A percentile compares a stretch with the other conserved stretches of the same genome.
Conservation (phyloP, 2,113 vertebrate species). For the Vireo altiloquus region DNA sequence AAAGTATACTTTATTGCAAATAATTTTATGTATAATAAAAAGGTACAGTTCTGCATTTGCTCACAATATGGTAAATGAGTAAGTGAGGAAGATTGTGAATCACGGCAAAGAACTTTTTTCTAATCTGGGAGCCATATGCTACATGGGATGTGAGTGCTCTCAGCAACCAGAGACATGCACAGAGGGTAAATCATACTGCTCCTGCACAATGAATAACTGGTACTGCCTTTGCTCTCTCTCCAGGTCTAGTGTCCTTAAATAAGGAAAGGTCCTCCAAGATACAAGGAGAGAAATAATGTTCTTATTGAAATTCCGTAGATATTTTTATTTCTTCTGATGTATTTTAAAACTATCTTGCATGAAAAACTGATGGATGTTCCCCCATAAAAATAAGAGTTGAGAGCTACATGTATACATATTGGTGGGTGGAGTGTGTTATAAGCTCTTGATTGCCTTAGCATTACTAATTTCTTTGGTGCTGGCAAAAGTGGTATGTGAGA, state of each 20-base stretch:
- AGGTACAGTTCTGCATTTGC: not conserved
- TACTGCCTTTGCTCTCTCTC: not conserved
- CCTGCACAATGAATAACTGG: not conserved
- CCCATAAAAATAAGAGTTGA: not conserved
- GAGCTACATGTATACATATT: not conserved
- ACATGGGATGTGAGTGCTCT: not conserved
- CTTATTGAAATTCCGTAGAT: not conserved
- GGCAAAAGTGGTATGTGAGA: not conserved
- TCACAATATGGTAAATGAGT: not conserved
- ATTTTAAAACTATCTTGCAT: not conserved
- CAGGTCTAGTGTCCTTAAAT: not conserved
- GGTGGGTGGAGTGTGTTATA: not conserved
- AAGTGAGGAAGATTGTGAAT: not conserved
- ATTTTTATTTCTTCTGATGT: not conserved
- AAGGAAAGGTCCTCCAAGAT: not conserved
- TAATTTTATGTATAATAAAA: not conserved
- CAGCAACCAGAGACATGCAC: not conserved
- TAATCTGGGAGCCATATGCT: conserved; percentile 20
- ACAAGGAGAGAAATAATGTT: not conserved
- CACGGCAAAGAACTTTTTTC: not conserved
- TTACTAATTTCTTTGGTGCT: not conserved
- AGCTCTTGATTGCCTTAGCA: not conserved
- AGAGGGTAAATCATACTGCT: not conserved
- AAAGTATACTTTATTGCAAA: not conserved
- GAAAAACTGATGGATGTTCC: not conserved